These are phyloP conservation scores for Herpetotheres cachinnans DNA, from an alignment of 2,113 vertebrate species.

Conservation along the genomic window DNA sequence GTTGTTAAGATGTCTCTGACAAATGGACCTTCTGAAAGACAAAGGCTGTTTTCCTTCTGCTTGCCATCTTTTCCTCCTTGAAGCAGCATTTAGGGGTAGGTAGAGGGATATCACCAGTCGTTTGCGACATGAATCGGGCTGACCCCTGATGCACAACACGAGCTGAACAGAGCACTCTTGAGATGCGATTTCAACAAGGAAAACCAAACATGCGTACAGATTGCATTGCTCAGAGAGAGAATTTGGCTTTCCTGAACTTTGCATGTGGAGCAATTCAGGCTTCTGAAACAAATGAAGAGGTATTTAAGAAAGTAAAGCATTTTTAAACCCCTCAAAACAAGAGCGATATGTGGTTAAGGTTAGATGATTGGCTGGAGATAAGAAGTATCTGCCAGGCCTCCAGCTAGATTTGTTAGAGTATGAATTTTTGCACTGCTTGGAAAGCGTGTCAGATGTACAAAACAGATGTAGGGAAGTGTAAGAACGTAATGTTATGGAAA, in stretches of 20 bases:
- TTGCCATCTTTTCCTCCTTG: not conserved
- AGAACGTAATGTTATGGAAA: not conserved
- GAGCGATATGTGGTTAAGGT: not conserved
- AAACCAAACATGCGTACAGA: accelerated
- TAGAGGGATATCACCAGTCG: not conserved
- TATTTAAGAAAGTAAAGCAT: not conserved
- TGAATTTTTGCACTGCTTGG: not conserved
- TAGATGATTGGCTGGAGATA: not conserved
- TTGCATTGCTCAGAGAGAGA: not conserved
- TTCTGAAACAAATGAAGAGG: not conserved
- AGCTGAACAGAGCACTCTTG: not conserved
- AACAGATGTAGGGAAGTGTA: not conserved
- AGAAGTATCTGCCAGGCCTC: not conserved
- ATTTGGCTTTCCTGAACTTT: not conserved
- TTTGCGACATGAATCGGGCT: not conserved
- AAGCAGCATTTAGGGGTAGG: not conserved
- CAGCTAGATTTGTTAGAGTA: accelerated
- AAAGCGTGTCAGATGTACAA: not conserved
- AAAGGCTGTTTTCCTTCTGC: not conserved
- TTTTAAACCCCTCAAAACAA: not conserved
- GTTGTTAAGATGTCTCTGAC: not conserved
- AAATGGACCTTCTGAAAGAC: not conserved
- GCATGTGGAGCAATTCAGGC: not conserved
- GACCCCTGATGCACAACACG: not conserved
- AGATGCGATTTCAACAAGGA: not conserved